A percentile compares a stretch with the other conserved stretches of the same genome.
Conservation (phyloP, 1,140 invertebrate species). For the Doryteuthis pealeii region DNA sequence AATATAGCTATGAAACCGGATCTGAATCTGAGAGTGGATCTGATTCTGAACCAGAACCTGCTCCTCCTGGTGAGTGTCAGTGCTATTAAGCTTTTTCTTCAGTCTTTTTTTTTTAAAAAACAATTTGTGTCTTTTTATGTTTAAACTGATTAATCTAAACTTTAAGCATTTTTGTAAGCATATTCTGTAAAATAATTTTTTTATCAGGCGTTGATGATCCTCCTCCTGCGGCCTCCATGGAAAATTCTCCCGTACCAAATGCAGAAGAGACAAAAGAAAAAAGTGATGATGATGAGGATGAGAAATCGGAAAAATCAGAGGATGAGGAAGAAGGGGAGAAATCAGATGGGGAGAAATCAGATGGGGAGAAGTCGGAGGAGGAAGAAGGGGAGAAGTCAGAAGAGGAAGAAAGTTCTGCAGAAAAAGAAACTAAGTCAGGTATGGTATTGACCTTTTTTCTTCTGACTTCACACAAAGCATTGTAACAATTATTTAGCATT, state of each 20-base stretch:
- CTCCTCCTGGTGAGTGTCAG: slow-evolving; percentile 47
- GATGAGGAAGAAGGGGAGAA: background rate
- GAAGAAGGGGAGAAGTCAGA: background rate
- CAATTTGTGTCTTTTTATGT: too few relatives aligned
- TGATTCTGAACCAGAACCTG: slow-evolving; percentile 54
- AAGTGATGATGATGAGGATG: background rate
- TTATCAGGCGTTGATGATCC: background rate
- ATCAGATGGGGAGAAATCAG: background rate
- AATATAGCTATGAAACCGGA: slow-evolving; percentile 55
- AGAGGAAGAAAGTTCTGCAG: background rate
- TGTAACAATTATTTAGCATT: too few relatives aligned
- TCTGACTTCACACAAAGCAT: too few relatives aligned
- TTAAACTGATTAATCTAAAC: too few relatives aligned
- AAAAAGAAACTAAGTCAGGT: background rate
- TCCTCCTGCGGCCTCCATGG: background rate
- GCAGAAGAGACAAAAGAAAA: background rate
- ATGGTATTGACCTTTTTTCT: too few relatives aligned
- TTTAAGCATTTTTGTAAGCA: too few relatives aligned
- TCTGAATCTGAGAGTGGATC: slow-evolving; percentile 57
- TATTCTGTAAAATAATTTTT: background rate
- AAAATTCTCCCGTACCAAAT: too few relatives aligned
- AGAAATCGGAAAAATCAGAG: background rate
- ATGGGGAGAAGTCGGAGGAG: background rate
- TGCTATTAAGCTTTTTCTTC: slow-evolving; percentile 25
- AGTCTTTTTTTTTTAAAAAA: too few relatives aligned